phyloP scores from a whole-genome alignment of 2,888 invertebrate species.

The Podabrus alpinus region DNA sequence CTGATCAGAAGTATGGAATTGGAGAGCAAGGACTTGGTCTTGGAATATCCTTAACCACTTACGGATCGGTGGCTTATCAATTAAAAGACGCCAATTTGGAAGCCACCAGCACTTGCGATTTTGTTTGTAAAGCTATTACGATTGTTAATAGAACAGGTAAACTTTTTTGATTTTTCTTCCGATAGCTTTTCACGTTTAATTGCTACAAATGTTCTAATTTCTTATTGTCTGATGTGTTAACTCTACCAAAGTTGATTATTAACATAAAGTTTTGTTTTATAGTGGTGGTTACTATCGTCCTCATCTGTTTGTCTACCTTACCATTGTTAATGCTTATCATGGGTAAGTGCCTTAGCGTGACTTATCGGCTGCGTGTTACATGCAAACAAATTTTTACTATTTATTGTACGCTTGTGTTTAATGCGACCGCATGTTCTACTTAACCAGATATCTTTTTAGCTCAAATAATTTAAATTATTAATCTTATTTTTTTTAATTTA shows the following conservation, averaged over 20 bases:
- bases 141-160: constrained; percentile 76
- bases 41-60: constrained; percentile 63
- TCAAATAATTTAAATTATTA: not conserved
- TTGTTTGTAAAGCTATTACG: constrained; percentile 70
- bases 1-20: constrained; percentile 64
- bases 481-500: not conserved
- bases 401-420: not conserved
- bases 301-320: constrained; percentile 69
- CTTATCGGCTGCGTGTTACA: constrained; percentile 37
- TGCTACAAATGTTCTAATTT: not conserved
- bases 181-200: not conserved
- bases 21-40: constrained; percentile 53
- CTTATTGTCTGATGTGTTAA: not conserved
- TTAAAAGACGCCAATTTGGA: constrained; percentile 80
- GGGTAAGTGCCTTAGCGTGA: constrained; percentile 62
- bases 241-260: not conserved
- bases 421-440: not conserved
- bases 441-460: not conserved
- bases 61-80: constrained; percentile 79
- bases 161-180: constrained; percentile 31
- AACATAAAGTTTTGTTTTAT: constrained; percentile 51
- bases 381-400: constrained; percentile 30
- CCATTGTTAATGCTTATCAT: constrained; percentile 78
- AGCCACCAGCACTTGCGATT: constrained; percentile 74
- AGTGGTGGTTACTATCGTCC: constrained; percentile 73